Evolutionary conservation across 1,140 invertebrate species (phyloP).

Genomic region (Plutomurus gul): DNA sequence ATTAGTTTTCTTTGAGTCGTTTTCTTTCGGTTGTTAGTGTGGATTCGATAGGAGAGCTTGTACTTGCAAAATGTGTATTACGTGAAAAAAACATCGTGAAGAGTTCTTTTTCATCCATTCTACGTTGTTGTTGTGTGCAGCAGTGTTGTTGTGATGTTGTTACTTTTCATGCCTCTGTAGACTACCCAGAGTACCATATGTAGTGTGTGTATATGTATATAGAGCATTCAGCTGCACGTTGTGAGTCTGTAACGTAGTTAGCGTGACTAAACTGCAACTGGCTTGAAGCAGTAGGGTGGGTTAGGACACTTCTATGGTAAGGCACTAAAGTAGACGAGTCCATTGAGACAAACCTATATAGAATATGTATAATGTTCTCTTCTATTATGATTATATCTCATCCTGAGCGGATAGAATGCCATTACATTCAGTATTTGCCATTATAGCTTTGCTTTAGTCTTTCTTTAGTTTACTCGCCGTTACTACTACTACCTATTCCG

Average conservation of each 20-base stretch:
- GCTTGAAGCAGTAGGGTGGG: background rate
- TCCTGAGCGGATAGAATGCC: background rate
- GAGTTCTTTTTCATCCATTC: background rate
- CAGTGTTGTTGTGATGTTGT: too few relatives aligned
- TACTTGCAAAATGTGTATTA: background rate
- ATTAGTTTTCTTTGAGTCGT: background rate
- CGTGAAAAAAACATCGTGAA: background rate
- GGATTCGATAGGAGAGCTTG: background rate
- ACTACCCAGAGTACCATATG: too few relatives aligned
- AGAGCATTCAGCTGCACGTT: background rate
- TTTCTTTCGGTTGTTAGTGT: background rate
- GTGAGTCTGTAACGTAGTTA: background rate
- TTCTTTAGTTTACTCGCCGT: background rate
- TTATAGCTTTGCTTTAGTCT: conserved; percentile 9
- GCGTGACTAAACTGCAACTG: too few relatives aligned
- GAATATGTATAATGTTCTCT: background rate
- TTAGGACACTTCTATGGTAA: too few relatives aligned
- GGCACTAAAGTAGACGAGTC: conserved; percentile 19
- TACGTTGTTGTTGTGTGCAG: background rate
- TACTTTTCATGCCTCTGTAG: too few relatives aligned
- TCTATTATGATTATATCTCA: conserved; percentile 26
- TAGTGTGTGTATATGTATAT: too few relatives aligned
- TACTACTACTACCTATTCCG: too few relatives aligned
- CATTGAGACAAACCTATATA: conserved; percentile 19
- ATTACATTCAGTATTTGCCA: conserved; percentile 19